Percentiles rank a stretch among this genome's conserved stretches.
Evolutionary conservation across 2,888 invertebrate species (phyloP).

Genomic region (Limnephilus lunatus): DNA sequence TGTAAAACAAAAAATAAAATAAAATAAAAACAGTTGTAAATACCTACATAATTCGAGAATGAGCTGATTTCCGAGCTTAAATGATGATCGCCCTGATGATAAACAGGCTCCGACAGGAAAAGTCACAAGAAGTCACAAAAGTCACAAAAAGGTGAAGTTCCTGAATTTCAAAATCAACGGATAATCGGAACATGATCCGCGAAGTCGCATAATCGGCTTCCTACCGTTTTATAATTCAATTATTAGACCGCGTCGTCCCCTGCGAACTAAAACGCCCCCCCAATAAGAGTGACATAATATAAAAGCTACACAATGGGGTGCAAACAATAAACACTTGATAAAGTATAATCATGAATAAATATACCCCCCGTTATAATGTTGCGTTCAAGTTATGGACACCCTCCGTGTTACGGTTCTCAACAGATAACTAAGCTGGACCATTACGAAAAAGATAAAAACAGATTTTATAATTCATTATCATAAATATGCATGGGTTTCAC

Average conservation of each 20-base stretch:
- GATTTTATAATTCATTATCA: background rate
- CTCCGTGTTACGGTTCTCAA: conserved; percentile 48
- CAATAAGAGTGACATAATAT: conserved; percentile 66
- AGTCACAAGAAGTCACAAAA: background rate
- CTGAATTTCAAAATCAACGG: background rate
- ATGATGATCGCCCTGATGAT: background rate
- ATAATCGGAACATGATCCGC: background rate
- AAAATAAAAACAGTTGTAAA: too few species aligned
- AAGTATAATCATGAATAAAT: conserved; percentile 67
- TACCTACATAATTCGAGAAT: too few species aligned
- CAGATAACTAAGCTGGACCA: background rate
- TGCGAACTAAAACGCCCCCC: conserved; percentile 46
- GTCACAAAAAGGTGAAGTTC: background rate
- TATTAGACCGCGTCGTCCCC: conserved; percentile 12
- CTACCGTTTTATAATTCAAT: conserved; percentile 42
- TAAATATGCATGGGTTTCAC: background rate
- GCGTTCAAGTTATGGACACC: conserved; percentile 53
- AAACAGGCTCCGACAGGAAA: too few species aligned
- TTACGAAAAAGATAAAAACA: background rate
- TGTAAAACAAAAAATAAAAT: too few species aligned
- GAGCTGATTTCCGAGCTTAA: background rate
- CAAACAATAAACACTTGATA: conserved; percentile 67
- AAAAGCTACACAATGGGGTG: conserved; percentile 63
- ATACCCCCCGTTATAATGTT: conserved; percentile 57
- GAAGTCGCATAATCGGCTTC: background rate